These are phyloP conservation scores for Rhopilema esculentum DNA, from an alignment of 30 jellyfish, hydroid and myxozoan species.

Conservation along the genomic window DNA sequence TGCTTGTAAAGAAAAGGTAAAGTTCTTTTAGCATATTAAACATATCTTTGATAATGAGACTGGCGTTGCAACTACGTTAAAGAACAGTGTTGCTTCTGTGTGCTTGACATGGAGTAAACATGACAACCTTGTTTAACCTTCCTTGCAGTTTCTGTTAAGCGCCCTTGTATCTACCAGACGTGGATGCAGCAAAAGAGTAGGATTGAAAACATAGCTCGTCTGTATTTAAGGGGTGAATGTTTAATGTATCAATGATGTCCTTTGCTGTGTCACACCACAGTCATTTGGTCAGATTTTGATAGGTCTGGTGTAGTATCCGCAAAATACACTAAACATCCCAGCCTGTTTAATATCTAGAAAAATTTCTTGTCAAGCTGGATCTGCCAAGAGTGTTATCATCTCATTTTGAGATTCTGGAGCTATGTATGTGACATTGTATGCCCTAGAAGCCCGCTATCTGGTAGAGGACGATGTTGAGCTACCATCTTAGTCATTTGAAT, in stretches of 20 bases:
- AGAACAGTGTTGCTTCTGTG: constrained; percentile 56
- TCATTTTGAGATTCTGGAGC: constrained; percentile 63
- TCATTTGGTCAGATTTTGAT: constrained; percentile 1
- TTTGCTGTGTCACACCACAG: constrained; percentile 26
- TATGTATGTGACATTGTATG: constrained; percentile 53
- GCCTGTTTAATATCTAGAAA: constrained; percentile 35
- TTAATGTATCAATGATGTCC: neutral
- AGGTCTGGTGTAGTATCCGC: constrained; percentile 64
- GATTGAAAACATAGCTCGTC: constrained; percentile 37
- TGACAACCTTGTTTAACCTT: constrained; percentile 22
- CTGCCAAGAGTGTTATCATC: constrained; percentile 38
- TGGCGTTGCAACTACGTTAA: constrained; percentile 50
- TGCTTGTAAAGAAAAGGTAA: constrained; percentile 44
- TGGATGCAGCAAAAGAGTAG: constrained; percentile 41
- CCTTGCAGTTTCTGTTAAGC: constrained; percentile 34
- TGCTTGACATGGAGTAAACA: constrained; percentile 35
- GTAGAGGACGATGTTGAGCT: constrained; percentile 54
- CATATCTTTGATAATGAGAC: constrained; percentile 40
- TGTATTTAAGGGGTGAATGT: constrained; percentile 18
- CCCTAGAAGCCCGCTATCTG: constrained; percentile 32
- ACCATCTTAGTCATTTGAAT: constrained; percentile 21
- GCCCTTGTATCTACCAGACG: constrained; percentile 52
- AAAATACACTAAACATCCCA: constrained; percentile 50
- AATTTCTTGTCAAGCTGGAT: constrained; percentile 27
- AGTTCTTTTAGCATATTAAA: constrained; percentile 33